Base-by-base conservation (phyloP, 2,113 vertebrate species). In the Pterocles burchelli region DNA sequence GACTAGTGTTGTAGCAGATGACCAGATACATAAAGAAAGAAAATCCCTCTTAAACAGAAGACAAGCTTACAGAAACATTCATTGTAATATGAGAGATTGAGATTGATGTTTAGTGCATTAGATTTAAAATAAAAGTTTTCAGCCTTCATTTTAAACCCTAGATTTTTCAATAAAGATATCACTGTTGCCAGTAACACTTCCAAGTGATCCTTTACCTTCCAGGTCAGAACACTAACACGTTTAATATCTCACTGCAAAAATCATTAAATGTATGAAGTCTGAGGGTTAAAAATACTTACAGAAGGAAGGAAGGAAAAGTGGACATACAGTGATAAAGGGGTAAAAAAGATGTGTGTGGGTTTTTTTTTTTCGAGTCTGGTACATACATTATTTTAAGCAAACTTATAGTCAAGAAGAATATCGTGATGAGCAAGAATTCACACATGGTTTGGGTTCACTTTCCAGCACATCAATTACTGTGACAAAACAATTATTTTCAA, bases 101-200 rank as follows among this genome's bases (percentile, higher is more conserved):
- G 76, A 65, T 65, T 61, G 36, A 66, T 17, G 3, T 43, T 70
- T 38, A 65, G 3, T 52, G 2, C 15, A 15, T 59, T 62, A 38
- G 15, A 68, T 33, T 63, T 81, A 43, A 90, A 84, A 29, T 13
- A 54, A 75, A 61, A 0, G 11, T 65, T 65, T 81, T 70, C 45
- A 89, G 4, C 3, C 10, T 84, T 65, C 6, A 45, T 65, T 78
- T 88, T 29, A 70, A 93, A 55, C 2, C 20, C 8, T 26, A 55
- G 13, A 59, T 36, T 76, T 87, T 86, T 76, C 19, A 72, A 31
- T 8, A 55, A 83, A 85, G 10, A 73, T 66, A 52, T 31, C 4
- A 2, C 8, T 83, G 9, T 10, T 80, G 16, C 0, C 0, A 52
- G 6, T 38, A 83, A 41, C 4, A 65, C 6, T 15, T 43, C 18